Conservation (phyloP, 2,888 invertebrate species). For the Seira sanloemensis region DNA sequence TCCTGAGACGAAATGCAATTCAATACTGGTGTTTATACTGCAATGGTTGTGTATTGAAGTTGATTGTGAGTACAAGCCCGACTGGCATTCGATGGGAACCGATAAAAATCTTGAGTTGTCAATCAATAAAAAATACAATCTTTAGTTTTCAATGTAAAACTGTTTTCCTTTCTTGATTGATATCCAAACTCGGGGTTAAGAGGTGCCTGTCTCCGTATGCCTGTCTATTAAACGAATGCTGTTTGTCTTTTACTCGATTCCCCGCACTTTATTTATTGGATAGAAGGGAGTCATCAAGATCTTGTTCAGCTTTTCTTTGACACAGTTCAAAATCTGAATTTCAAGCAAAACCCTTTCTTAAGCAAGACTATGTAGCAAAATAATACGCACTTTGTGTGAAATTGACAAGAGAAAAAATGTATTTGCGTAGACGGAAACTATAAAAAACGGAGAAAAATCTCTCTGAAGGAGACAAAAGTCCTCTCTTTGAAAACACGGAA, state of each 20-base stretch:
- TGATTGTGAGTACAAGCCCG: neutral
- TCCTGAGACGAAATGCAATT: neutral
- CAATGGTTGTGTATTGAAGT: neutral
- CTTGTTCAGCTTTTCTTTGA: neutral
- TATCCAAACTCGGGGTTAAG: constrained; percentile 9
- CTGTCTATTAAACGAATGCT: neutral
- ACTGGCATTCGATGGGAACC: neutral
- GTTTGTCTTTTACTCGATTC: constrained; percentile 1
- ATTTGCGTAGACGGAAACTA: constrained; percentile 12
- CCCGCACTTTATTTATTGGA: neutral
- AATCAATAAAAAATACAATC: constrained; percentile 9
- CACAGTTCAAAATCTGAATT: neutral
- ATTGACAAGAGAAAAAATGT: neutral
- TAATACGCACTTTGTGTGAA: neutral
- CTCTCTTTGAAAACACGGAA: neutral
- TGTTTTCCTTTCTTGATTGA: constrained; percentile 8
- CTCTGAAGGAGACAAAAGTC: neutral
- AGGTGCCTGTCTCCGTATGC: constrained; percentile 1
- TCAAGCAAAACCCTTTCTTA: neutral
- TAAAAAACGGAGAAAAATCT: neutral
- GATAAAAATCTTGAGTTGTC: constrained; percentile 15
- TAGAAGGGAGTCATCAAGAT: neutral
- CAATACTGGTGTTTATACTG: neutral
- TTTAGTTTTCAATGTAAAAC: neutral
- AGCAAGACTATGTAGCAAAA: neutral